Evolutionary conservation across 2,888 invertebrate genomes (phyloP), one percentile per base, ranked within the genome.

Genomic region (Euproctis similis): DNA sequence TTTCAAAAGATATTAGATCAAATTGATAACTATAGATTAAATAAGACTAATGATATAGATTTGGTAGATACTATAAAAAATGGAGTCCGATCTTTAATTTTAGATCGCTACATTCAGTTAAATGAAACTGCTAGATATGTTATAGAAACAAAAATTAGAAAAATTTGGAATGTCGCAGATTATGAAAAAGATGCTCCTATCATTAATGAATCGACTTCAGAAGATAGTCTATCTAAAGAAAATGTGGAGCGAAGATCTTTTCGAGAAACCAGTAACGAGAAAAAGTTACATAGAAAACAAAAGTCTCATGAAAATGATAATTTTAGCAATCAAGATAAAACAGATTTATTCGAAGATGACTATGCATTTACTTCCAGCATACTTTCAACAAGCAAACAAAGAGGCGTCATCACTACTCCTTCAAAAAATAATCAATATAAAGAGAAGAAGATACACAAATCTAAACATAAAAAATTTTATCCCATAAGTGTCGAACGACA

Each of bases 21-120:
- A 8, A 22, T 74, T 0, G 36, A 59, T 3, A 21, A 37, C 0
- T 69, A 61, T 14, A 46, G 14, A 4, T 1, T 9, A 4, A 32
- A 28, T 13, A 1, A 16, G 24, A 25, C 20, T 21, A 21, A 12
- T 9, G 46, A 47, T 8, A 16, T 42, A 0, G 31, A 59, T 10
- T 24, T 74, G 1, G 30, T 37, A 2, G 28, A 46, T 9, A 30
- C 65, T 1, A 26, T 75, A 0, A 48, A 40, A 28, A 26, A 42
- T 1, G 59, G 53, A 0, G 17, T 76, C 0, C 32, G 53, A n/a
- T 36, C 33, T n/a, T 9, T 64, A 0, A 11, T 75, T 1, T 61
- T 64, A 24, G 59, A 73, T 35, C 58, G 65, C 31, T 67, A 59
- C 30, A 10, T 1, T 9, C 21, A 21, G 10, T 8, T 21, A 8